phyloP scores from a whole-genome alignment of 2,113 vertebrate species.

The Rhizomys pruinosus region DNA sequence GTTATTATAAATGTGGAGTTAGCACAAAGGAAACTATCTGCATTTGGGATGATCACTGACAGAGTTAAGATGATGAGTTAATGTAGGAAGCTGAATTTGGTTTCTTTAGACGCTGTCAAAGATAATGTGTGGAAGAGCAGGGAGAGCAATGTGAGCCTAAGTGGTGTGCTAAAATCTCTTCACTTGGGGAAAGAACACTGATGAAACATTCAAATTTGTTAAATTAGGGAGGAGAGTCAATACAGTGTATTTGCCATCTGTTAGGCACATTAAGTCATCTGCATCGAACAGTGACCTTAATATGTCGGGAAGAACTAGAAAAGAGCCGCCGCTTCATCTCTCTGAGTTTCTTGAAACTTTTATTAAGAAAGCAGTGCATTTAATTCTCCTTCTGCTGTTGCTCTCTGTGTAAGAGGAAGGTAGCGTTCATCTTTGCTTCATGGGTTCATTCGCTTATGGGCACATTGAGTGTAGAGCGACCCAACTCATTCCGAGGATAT shows the following conservation, averaged over 20 bases:
- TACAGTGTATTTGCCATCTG: conserved; percentile 72
- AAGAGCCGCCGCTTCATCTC: not conserved
- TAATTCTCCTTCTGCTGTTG: not conserved
- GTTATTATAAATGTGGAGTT: not conserved
- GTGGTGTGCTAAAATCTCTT: conserved; percentile 17
- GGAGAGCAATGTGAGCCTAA: not conserved
- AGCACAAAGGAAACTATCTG: not conserved
- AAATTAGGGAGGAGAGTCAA: conserved; percentile 70
- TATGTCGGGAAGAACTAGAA: conserved; percentile 25
- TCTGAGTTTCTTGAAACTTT: not conserved
- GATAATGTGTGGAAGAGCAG: not conserved
- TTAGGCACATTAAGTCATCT: conserved; percentile 59
- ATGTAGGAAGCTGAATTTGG: not conserved
- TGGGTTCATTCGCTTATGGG: not conserved
- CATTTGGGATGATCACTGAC: not conserved
- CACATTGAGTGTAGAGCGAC: not conserved
- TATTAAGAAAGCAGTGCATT: not conserved
- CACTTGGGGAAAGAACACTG: conserved; percentile 9
- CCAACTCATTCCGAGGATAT: not conserved
- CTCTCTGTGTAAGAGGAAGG: not conserved
- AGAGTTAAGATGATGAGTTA: not conserved
- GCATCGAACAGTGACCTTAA: conserved; percentile 26
- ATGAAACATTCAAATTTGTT: conserved; percentile 64
- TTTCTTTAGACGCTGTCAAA: not conserved
- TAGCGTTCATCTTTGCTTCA: not conserved